Conservation (phyloP, 2,797 vertebrate species). For the Parauchenoglanis ngamensis region DNA sequence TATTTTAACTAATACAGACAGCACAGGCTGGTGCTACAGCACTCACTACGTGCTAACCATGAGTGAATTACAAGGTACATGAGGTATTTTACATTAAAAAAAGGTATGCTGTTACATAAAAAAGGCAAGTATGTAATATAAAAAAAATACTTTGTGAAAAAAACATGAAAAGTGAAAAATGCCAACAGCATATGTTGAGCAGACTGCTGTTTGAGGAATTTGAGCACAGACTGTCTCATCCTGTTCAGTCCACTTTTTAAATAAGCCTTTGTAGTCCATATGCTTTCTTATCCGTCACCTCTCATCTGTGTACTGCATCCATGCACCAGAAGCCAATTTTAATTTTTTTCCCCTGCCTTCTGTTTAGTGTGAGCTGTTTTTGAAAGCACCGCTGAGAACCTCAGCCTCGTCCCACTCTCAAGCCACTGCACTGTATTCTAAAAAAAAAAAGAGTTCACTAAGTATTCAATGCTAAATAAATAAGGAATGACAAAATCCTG, state of each 20-base stretch:
- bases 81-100: too few relatives aligned
- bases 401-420: slow-evolving; percentile 5
- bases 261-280: slow-evolving; percentile 38
- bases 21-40: not conserved
- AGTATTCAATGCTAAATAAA: slow-evolving; percentile 49
- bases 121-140: too few relatives aligned
- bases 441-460: slow-evolving; percentile 11
- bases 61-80: too few relatives aligned
- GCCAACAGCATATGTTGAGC: slow-evolving; percentile 21
- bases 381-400: slow-evolving; percentile 37
- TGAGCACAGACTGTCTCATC: slow-evolving; percentile 44
- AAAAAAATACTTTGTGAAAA: slow-evolving; percentile 21
- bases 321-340: not conserved
- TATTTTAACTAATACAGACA: not conserved
- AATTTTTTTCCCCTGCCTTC: not conserved
- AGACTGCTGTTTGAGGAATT: slow-evolving; percentile 43
- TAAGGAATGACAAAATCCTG: slow-evolving; percentile 48
- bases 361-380: slow-evolving; percentile 39
- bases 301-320: slow-evolving; percentile 17
- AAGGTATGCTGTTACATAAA: too few relatives aligned
- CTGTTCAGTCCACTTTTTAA: slow-evolving; percentile 26
- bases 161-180: slow-evolving; percentile 3
- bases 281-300: slow-evolving; percentile 30
- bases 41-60: too few relatives aligned
- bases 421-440: slow-evolving; percentile 25